phyloP scores from a whole-genome alignment of 1,140 invertebrate species.

The Papilio polyxenes region DNA sequence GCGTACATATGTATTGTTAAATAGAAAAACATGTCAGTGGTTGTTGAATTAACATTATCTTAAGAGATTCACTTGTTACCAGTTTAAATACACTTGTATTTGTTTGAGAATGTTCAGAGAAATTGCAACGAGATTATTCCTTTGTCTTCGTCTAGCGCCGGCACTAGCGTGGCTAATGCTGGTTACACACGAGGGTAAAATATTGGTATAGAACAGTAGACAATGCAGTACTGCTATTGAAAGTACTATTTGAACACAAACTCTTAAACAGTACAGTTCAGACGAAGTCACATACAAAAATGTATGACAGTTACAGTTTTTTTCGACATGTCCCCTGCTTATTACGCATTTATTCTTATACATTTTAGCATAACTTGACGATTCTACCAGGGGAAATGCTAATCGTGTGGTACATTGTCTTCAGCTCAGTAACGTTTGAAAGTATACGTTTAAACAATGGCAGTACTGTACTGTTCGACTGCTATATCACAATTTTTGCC shows the following conservation, averaged over 20 bases:
- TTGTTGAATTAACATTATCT: not conserved
- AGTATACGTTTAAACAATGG: no score
- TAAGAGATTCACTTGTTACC: not conserved
- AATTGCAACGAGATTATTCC: conserved; percentile 11
- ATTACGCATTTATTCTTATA: no score
- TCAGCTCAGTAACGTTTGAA: no score
- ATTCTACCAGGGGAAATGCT: no score
- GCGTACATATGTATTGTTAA: not conserved
- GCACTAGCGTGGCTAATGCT: not conserved
- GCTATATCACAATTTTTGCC: not conserved
- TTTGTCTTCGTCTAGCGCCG: not conserved
- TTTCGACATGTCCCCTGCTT: no score
- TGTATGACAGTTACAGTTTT: no score
- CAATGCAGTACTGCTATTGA: no score
- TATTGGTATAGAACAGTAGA: not conserved
- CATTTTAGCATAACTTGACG: no score
- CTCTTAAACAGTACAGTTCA: no score
- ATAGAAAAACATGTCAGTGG: not conserved
- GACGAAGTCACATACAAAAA: no score
- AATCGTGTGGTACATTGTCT: no score
- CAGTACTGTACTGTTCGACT: not conserved
- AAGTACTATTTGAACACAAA: no score
- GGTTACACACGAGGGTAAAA: not conserved
- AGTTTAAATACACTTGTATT: not conserved
- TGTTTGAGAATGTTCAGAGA: not conserved